Conservation (phyloP, 2,797 vertebrate species). For the Apodemus agrarius region DNA sequence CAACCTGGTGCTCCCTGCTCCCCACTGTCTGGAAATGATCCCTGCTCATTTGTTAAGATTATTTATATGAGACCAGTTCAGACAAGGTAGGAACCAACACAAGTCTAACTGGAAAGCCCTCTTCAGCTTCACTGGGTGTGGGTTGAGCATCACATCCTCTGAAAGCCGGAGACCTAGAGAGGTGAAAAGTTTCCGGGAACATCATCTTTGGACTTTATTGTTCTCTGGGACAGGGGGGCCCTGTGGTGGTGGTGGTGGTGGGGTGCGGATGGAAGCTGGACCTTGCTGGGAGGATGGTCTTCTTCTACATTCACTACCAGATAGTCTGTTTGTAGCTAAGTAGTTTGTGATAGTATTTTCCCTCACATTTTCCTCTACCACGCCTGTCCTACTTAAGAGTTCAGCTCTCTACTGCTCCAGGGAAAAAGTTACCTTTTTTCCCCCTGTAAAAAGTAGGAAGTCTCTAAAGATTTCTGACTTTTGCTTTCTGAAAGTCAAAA, state of each 20-base stretch:
- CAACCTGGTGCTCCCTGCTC: background rate
- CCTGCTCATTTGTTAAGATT: conserved; percentile 32
- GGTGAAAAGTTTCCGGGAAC: background rate
- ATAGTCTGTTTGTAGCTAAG: conserved; percentile 22
- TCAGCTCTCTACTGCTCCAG: background rate
- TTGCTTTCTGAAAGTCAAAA: conserved; percentile 33
- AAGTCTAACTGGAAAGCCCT: background rate
- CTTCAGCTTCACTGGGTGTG: background rate
- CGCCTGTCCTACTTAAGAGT: background rate
- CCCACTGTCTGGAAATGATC: conserved; percentile 39
- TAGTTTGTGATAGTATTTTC: background rate
- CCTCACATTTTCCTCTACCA: background rate
- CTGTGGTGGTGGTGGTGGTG: too few species aligned
- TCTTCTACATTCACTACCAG: background rate
- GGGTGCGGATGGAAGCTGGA: background rate
- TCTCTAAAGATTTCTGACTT: conserved; percentile 6
- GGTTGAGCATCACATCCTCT: background rate
- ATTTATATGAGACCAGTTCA: conserved; percentile 43
- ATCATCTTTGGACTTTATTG: background rate
- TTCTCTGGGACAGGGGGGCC: background rate
- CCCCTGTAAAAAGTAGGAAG: background rate
- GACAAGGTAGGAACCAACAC: conserved; percentile 1
- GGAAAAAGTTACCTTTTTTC: background rate
- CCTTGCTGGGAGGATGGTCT: background rate
- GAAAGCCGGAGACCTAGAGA: background rate